Evolutionary conservation across 2,888 invertebrate species (phyloP), one percentile per base, ranked within the genome.

Genomic region (Harpalus rubripes): DNA sequence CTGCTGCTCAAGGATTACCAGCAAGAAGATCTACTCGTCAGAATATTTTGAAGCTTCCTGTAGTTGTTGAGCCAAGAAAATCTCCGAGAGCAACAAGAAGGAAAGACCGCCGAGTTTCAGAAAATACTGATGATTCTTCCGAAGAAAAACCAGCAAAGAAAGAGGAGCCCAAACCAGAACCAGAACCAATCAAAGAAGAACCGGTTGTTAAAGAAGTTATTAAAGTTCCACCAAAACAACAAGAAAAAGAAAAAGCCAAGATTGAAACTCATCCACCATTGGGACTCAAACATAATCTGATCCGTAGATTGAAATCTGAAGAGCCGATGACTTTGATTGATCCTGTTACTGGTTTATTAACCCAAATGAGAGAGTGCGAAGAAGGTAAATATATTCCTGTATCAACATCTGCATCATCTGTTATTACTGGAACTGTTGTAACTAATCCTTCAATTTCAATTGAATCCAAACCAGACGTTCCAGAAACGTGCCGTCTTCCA

Each of bases 271-370:
- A 86, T 1, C 58, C 84, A 7, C 85, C 56, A 85, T 32, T 61
- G 79, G 90, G 91, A 4, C 86, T 91, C 22, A 91, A 91, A 87
- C 90, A 90, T 4, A 90, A 90, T 1, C 89, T 91, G 87, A 87
- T 91, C 56, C 88, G 91, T 26, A 88, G 91, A 41, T 88, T 91
- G 61, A 91, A 91, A 86, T 90, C 90, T 18, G 91, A 91, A 84
- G 95, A 95, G 88, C 94, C 95, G 0, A 93, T 93, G 88, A 94
- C 94, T 3, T 89, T 95, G 16, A 95, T 96, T 63, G 96, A 96
- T 90, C 95, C 96, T 0, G 95, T 95, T 0, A 96, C 95, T 0
- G 96, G 96, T 1, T 91, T 95, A 87, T 91, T 96, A 44, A 95
- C 94, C 84, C 94, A 95, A 0, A 94, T 95, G 93, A 92, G 94